These are phyloP conservation scores for Fragum sueziense DNA, from an alignment of 2,888 invertebrate genomes.

Conservation along the genomic window DNA sequence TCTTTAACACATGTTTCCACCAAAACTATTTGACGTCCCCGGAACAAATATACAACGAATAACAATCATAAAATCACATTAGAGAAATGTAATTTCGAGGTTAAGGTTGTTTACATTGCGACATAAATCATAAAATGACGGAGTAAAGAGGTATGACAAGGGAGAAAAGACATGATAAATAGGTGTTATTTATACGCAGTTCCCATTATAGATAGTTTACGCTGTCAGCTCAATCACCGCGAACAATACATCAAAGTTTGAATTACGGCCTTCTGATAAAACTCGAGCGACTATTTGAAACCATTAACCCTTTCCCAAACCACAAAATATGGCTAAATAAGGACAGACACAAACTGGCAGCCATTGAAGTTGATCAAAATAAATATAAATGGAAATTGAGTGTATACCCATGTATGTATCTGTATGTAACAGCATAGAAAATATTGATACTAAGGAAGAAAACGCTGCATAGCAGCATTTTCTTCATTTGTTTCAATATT, in stretches of 20 bases:
- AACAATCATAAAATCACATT: too few relatives aligned
- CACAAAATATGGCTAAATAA: not conserved
- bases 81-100: not conserved
- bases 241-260: conserved; percentile 58
- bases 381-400: too few relatives aligned
- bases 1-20: too few relatives aligned
- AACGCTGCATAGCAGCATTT: not conserved
- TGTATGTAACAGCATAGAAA: too few relatives aligned
- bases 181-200: conserved; percentile 56
- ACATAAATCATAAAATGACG: not conserved
- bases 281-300: conserved; percentile 35
- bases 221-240: conserved; percentile 53
- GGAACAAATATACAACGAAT: too few relatives aligned
- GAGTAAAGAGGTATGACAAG: conserved; percentile 1
- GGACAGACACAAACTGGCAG: too few relatives aligned
- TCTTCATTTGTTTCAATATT: not conserved
- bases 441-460: not conserved
- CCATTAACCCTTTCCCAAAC: not conserved
- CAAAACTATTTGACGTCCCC: too few relatives aligned
- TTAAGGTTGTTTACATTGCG: not conserved
- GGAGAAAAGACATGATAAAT: conserved; percentile 62
- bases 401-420: too few relatives aligned
- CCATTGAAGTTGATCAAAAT: too few relatives aligned
- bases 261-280: conserved; percentile 42
- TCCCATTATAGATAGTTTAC: conserved; percentile 56